Percentiles rank a stretch among this genome's conserved stretches.
phyloP scores from a whole-genome alignment of 1,140 invertebrate genomes.

The Zaprionus tsacasi region DNA sequence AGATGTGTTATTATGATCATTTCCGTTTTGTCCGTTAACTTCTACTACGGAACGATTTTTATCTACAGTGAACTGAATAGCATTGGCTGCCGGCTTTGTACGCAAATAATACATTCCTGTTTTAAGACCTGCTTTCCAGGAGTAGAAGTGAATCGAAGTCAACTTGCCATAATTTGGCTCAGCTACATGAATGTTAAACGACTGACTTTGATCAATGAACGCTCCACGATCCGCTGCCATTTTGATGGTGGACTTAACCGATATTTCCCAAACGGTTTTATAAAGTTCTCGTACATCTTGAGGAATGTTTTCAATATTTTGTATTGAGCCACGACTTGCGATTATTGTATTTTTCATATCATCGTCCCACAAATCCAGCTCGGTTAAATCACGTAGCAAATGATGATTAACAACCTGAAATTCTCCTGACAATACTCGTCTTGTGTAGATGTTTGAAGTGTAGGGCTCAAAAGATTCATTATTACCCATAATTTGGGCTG shows the following conservation, averaged over 20 bases:
- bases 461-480: slow-evolving; percentile 99
- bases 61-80: slow-evolving; percentile 99
- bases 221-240: slow-evolving; percentile 99
- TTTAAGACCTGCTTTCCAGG: slow-evolving; percentile 98
- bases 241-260: slow-evolving; percentile 96
- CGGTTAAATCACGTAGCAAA: slow-evolving; percentile 96
- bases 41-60: slow-evolving; percentile 87
- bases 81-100: slow-evolving; percentile 97
- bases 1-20: slow-evolving; percentile 17
- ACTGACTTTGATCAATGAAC: slow-evolving; percentile 99
- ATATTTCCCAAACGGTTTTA: slow-evolving; percentile 99
- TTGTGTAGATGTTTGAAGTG: slow-evolving; percentile 98
- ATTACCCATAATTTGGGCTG: slow-evolving; percentile 99
- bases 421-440: slow-evolving; percentile 96
- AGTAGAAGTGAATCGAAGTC: slow-evolving; percentile 99
- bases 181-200: slow-evolving; percentile 98
- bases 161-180: slow-evolving; percentile 96
- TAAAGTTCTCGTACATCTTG: slow-evolving; percentile 95
- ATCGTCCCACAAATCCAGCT: slow-evolving; percentile 96
- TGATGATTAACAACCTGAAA: slow-evolving; percentile 98
- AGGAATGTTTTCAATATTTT: slow-evolving; percentile 95
- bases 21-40: slow-evolving; percentile 37
- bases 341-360: slow-evolving; percentile 99
- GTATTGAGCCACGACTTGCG: slow-evolving; percentile 96
- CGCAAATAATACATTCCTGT: slow-evolving; percentile 99